These are phyloP conservation scores for Drosophila funebris DNA, from an alignment of 1,140 invertebrate species.

Conservation along the genomic window DNA sequence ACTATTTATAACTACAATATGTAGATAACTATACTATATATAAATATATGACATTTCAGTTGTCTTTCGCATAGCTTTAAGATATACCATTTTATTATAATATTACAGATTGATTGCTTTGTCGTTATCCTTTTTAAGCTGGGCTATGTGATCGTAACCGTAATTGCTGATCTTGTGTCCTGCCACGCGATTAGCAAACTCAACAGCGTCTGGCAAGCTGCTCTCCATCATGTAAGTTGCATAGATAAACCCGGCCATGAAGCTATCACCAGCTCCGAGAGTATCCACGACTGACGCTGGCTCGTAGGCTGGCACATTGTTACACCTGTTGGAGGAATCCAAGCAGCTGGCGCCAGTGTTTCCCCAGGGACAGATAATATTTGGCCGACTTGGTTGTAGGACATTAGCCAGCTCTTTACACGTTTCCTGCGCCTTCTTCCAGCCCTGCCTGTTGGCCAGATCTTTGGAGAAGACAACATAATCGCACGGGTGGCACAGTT, in stretches of 20 bases:
- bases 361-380: slow-evolving; percentile 89
- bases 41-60: not conserved
- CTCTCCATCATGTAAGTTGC: slow-evolving; percentile 35
- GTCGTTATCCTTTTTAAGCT: slow-evolving; percentile 4
- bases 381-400: slow-evolving; percentile 8
- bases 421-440: slow-evolving; percentile 38
- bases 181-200: slow-evolving; percentile 87
- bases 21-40: not conserved
- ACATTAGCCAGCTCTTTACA: slow-evolving; percentile 28
- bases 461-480: slow-evolving; percentile 88
- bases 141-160: slow-evolving; percentile 81
- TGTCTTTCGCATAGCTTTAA: not conserved
- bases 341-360: slow-evolving; percentile 87
- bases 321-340: slow-evolving; percentile 83
- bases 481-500: slow-evolving; percentile 86
- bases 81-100: slow-evolving; percentile 7
- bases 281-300: slow-evolving; percentile 86
- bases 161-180: slow-evolving; percentile 87
- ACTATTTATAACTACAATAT: not conserved
- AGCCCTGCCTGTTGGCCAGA: slow-evolving; percentile 48
- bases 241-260: slow-evolving; percentile 86
- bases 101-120: not conserved
- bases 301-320: slow-evolving; percentile 85
- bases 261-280: slow-evolving; percentile 88
- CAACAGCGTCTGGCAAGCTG: slow-evolving; percentile 76